Base-by-base conservation (phyloP, 2,888 invertebrate genomes). In the Agrochola circellaris region DNA sequence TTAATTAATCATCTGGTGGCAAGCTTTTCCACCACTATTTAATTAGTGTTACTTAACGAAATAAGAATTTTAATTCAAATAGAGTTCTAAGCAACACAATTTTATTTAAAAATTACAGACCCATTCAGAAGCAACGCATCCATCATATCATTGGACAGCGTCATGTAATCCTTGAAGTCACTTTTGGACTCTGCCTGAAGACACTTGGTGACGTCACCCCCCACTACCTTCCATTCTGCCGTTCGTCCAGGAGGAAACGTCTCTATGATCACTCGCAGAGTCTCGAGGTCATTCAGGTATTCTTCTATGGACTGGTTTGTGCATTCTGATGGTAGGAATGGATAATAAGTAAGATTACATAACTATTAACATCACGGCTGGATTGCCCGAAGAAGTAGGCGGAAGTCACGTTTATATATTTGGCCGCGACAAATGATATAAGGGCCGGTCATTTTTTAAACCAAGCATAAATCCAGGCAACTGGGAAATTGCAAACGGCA, bases 41-140 rank as follows among this genome's bases (percentile, higher is more conserved):
- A 15, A 64, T 38, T 42, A n/a, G 23, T 38, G 23, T 7, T n/a
- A 64, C 15, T 8, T 42, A 42, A 9, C n/a, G 15, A n/a, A 67
- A 34, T 30, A 51, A 23, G 2, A 23, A 15, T 51, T 23, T 48
- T 15, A 54, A 54, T n/a, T 54, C n/a, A n/a, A 67, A 23, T 30
- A 67, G 15, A 51, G 23, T 51, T 51, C 15, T 1, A 11, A 7
- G 20, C 11, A 38, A 13, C 3, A 34, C 17, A 64, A 17, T 38
- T 42, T 64, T 15, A 1, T 42, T 4, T 0, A 42, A 48, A 26
- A 51, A 26, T 15, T 17, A 42, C 92, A 97, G 94, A 98, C 98
- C 98, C 98, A 92, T 98, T 98, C 96, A 98, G 97, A 65, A 98
- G 97, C 66, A 98, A 95, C 5, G 98, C 98, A 45, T 97, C 97